Conservation (phyloP, 2,113 vertebrate genomes). For the Python bivittatus region DNA sequence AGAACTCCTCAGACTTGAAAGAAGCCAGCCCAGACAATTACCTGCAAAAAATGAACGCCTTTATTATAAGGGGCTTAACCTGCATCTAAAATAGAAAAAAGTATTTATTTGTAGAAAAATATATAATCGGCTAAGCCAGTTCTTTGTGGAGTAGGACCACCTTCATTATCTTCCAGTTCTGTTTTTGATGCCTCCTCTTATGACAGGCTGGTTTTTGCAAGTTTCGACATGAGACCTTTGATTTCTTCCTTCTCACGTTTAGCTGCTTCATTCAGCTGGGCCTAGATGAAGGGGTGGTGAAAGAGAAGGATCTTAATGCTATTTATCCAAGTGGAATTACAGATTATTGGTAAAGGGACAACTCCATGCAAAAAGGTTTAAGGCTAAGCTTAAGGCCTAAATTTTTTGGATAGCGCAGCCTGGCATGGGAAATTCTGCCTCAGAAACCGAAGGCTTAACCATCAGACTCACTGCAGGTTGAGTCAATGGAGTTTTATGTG, state of each 20-base stretch:
- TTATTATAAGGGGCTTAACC: not conserved
- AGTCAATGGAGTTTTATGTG: no score
- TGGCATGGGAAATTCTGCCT: not conserved
- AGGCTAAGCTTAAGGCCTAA: not conserved
- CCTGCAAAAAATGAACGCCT: not conserved
- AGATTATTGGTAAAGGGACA: not conserved
- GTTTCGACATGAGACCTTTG: not conserved
- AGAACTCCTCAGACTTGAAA: no score
- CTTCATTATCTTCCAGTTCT: not conserved
- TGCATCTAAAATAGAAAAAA: not conserved
- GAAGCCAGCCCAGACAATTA: not conserved
- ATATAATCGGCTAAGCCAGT: not conserved
- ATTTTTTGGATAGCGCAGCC: not conserved
- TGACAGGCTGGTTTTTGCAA: not conserved
- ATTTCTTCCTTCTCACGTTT: not conserved
- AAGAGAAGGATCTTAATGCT: not conserved
- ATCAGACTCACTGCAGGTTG: no score
- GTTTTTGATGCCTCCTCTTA: not conserved
- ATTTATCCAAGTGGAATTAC: not conserved
- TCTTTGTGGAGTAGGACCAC: not conserved
- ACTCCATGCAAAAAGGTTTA: not conserved
- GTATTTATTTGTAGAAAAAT: not conserved
- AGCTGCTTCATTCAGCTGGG: not conserved
- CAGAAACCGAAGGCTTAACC: not conserved
- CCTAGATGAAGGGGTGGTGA: not conserved